phyloP scores from a whole-genome alignment of 2,113 vertebrate species.

The Muntiacus reevesi region DNA sequence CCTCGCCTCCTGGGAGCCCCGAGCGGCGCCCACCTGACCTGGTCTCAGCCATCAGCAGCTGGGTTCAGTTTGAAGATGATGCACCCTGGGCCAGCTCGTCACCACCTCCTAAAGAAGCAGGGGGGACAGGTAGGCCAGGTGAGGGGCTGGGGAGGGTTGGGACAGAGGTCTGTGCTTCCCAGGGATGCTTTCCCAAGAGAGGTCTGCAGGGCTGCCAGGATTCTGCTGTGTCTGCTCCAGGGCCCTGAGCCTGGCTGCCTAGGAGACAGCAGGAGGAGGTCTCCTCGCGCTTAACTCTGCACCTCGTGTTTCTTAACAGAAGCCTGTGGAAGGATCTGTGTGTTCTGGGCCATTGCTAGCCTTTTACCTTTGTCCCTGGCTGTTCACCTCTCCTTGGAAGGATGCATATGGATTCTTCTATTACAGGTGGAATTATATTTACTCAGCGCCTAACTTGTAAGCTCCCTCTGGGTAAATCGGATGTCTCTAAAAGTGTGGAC shows the following conservation, averaged over 20 bases:
- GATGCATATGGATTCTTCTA: neutral
- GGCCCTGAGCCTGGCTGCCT: neutral
- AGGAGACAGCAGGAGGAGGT: neutral
- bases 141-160: neutral
- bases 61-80: slow-evolving; percentile 87
- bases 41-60: slow-evolving; percentile 77
- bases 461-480: neutral
- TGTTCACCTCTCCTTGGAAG: neutral
- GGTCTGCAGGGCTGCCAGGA: neutral
- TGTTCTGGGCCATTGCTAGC: neutral
- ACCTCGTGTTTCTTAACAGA: neutral
- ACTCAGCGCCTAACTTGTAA: neutral
- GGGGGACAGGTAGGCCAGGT: slow-evolving; percentile 54
- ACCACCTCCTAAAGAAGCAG: slow-evolving; percentile 65
- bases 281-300: neutral
- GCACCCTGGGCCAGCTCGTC: slow-evolving; percentile 65
- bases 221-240: neutral
- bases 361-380: neutral
- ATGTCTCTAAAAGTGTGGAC: neutral
- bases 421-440: neutral
- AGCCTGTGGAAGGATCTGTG: neutral
- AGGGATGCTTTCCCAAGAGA: neutral
- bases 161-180: neutral
- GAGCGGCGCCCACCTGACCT: slow-evolving; percentile 60
- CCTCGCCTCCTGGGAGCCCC: slow-evolving; percentile 58